Evolutionary conservation across 2,888 invertebrate genomes (phyloP).

Genomic region (Zhengitettix transpicula): DNA sequence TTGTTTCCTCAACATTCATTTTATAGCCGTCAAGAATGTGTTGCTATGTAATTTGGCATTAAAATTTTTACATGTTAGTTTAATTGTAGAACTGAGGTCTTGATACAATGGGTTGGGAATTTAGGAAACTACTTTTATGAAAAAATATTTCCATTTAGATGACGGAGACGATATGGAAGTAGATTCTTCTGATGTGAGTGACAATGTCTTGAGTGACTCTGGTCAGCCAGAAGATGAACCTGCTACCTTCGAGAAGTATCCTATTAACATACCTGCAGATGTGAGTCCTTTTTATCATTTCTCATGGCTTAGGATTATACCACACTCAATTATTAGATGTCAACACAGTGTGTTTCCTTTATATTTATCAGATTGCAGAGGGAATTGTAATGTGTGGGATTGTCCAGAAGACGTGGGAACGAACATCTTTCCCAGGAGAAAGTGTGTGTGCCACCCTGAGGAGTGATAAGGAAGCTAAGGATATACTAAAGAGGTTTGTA

Average conservation of each 20-base stretch:
- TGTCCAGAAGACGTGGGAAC: conserved; percentile 40
- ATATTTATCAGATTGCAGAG: conserved; percentile 34
- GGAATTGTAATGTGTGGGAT: conserved; percentile 39
- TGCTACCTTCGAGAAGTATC: neutral
- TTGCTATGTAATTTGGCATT: too few relatives aligned
- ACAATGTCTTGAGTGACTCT: conserved; percentile 7
- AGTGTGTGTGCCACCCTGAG: conserved; percentile 36
- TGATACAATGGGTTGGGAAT: too few relatives aligned
- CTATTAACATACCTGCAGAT: conserved; percentile 5
- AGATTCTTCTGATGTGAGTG: conserved; percentile 9
- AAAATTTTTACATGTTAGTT: too few relatives aligned
- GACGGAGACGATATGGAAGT: conserved; percentile 13
- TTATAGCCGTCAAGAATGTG: too few relatives aligned
- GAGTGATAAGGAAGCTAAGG: conserved; percentile 31
- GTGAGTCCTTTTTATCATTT: neutral
- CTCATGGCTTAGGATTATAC: too few relatives aligned
- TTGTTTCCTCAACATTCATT: too few relatives aligned
- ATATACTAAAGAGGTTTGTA: conserved; percentile 23
- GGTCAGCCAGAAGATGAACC: neutral
- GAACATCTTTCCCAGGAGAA: conserved; percentile 32
- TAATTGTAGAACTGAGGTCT: too few relatives aligned
- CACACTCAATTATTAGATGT: too few relatives aligned
- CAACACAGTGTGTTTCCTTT: neutral
- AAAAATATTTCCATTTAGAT: conserved; percentile 7
- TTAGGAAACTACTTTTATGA: neutral